Evolutionary conservation across 2,797 vertebrate species (phyloP).

Genomic region (Podarcis lilfordi): DNA sequence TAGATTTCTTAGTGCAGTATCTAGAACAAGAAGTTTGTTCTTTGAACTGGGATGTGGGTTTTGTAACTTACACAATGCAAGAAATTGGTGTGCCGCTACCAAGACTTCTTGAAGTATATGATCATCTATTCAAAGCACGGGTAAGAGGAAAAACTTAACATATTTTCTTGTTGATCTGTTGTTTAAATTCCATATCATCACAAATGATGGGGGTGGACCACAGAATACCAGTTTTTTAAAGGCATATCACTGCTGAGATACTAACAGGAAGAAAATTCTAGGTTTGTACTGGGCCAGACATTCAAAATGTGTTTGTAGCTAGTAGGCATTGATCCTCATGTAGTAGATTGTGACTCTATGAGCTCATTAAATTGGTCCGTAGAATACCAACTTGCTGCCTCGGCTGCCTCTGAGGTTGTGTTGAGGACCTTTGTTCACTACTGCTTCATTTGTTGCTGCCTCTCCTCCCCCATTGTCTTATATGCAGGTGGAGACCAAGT

Average conservation of each 20-base stretch:
- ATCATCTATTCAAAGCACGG: slow-evolving; percentile 94
- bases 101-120: slow-evolving; percentile 92
- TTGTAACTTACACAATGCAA: slow-evolving; percentile 92
- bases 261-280: neutral
- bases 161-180: neutral
- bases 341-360: no score
- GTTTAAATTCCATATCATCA: neutral
- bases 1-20: slow-evolving; percentile 94
- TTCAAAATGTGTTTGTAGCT: no score
- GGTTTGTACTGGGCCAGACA: neutral
- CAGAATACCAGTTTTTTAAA: neutral
- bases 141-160: slow-evolving; percentile 75
- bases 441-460: no score
- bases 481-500: no score
- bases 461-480: no score
- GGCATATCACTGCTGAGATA: neutral
- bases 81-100: slow-evolving; percentile 93
- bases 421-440: no score
- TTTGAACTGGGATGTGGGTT: slow-evolving; percentile 93
- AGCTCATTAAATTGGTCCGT: no score
- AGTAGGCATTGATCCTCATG: no score
- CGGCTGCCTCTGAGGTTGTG: no score
- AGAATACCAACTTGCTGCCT: no score
- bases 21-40: slow-evolving; percentile 94
- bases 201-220: neutral